A percentile compares a stretch with the other conserved stretches of the same genome.
phyloP scores from a whole-genome alignment of 2,113 vertebrate species.

The Eublepharis macularius region DNA sequence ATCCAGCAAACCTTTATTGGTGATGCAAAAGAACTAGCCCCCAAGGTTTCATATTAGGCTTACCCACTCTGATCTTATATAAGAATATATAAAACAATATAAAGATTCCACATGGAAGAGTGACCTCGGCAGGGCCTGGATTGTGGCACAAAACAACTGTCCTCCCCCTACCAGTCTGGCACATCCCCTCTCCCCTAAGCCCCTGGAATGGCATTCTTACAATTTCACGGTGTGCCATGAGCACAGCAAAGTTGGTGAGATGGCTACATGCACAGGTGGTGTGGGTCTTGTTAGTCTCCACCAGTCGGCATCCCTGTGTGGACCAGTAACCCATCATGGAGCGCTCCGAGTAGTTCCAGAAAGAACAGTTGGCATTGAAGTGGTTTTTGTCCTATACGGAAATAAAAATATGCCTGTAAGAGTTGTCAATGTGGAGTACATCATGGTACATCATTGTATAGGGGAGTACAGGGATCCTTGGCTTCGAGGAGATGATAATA shows the following conservation, averaged over 20 bases:
- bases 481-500: background rate
- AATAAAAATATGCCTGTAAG: background rate
- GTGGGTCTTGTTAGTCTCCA: conserved; percentile 90
- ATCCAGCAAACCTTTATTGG: background rate
- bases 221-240: conserved; percentile 89
- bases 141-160: background rate
- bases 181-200: background rate
- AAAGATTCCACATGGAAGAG: background rate
- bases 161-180: background rate
- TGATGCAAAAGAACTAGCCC: background rate
- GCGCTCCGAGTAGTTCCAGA: conserved; percentile 96
- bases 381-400: conserved; percentile 84
- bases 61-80: background rate
- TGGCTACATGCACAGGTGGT: conserved; percentile 95
- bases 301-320: conserved; percentile 89
- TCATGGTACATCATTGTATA: no score
- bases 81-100: background rate
- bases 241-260: conserved; percentile 94
- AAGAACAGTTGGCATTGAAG: conserved; percentile 93
- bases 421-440: background rate
- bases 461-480: background rate
- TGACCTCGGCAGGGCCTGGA: background rate
- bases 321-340: conserved; percentile 95
- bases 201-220: conserved; percentile 65
- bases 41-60: background rate